Percentiles rank a stretch among this genome's conserved stretches.
These are phyloP conservation scores for Epizoanthus ramosus DNA, from an alignment of 92 coral and sea anemone species.

Conservation along the genomic window DNA sequence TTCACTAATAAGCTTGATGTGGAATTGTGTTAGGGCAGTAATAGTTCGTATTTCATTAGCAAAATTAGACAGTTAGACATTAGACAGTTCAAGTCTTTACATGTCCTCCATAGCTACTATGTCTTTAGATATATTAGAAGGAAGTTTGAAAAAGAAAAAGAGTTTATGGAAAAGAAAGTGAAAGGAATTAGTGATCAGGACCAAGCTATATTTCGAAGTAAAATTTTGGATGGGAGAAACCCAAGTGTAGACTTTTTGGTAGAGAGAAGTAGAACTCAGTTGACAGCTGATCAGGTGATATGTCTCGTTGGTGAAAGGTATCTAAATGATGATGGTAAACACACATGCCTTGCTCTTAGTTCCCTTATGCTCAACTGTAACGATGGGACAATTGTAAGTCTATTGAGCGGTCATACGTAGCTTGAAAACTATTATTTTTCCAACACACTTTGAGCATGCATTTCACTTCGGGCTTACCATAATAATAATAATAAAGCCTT, in stretches of 20 bases:
- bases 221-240: slow-evolving; percentile 27
- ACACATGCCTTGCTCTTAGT: slow-evolving; percentile 30
- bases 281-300: slow-evolving; percentile 37
- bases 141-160: slow-evolving; percentile 27
- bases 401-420: slow-evolving; percentile 7
- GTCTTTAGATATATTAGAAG: slow-evolving; percentile 32
- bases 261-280: slow-evolving; percentile 41
- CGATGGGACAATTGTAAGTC: slow-evolving; percentile 21
- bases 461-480: slow-evolving; percentile 41
- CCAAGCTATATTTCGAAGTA: not conserved
- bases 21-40: too few species aligned
- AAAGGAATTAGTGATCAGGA: slow-evolving; percentile 33
- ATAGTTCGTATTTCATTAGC: too few species aligned
- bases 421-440: slow-evolving; percentile 29
- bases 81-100: slow-evolving; percentile 16
- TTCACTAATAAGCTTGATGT: too few species aligned
- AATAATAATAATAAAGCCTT: too few species aligned
- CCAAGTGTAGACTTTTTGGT: slow-evolving; percentile 1
- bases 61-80: too few species aligned
- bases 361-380: slow-evolving; percentile 13
- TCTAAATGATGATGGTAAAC: slow-evolving; percentile 22
- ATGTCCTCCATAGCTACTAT: slow-evolving; percentile 25
- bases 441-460: slow-evolving; percentile 29
- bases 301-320: slow-evolving; percentile 41
- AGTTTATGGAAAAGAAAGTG: slow-evolving; percentile 26